Base-by-base conservation (phyloP, 2,113 vertebrate genomes). In the Nettapus auritus region DNA sequence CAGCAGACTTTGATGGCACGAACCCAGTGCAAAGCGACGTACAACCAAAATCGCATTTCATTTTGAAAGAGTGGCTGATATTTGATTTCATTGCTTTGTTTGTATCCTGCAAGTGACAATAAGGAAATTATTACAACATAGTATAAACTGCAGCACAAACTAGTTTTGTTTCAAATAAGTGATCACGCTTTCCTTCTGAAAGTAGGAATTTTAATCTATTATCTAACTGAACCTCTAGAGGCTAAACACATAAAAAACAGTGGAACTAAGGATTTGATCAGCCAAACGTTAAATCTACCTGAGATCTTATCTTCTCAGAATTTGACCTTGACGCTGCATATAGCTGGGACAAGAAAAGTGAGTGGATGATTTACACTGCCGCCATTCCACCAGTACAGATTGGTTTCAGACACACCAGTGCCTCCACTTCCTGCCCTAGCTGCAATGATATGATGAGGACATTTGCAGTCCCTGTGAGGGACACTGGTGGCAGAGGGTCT, bases 41-140 rank as follows among this genome's bases (percentile, higher is more conserved):
- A 71, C 83, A 95, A 68, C 83, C 97, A 94, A 97, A 96, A 83
- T 96, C 96, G 48, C 75, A 56, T 69, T 98, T 98, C 98, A 98
- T 98, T 90, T 96, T 98, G 86, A 92, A 56, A 78, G 93, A 89
- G 29, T 16, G 38, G 31, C 64, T 88, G 34, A 90, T 55, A 42
- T 46, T 96, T 10, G 82, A 83, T 80, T 90, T 94, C 44, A 77
- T 93, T 85, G 48, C 44, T 60, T 66, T 95, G 21, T 84, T 95
- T 91, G 82, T 90, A 89, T 80, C 85, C 98, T 98, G 91, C 16
- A 90, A 92, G 20, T 53, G 78, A 95, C 86, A 74, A 63, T 10
- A 92, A 81, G 12, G 60, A 55, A 29, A 56, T 19, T 10, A 42
- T 95, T 88, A 87, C 17, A 63, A 71, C 14, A 66, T 9, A 64